Evolutionary conservation across 2,888 invertebrate species (phyloP).

Genomic region (Andrena fulva): DNA sequence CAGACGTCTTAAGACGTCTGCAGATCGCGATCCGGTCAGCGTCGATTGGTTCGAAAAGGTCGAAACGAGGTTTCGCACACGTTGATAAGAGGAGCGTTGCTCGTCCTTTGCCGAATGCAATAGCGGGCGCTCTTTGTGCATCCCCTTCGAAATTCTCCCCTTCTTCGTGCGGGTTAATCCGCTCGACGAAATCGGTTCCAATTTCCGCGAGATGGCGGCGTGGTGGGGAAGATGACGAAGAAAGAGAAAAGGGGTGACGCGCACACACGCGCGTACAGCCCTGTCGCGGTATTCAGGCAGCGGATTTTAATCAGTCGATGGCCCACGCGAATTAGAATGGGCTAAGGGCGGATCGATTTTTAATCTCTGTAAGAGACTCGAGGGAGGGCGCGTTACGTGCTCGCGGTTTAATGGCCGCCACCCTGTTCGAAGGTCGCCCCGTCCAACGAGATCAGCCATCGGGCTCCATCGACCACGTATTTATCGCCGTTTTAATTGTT

Average conservation of each 20-base stretch:
- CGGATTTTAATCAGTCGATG: constrained; percentile 73
- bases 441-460: not conserved
- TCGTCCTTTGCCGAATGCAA: not conserved
- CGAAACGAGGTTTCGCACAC: constrained; percentile 14
- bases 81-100: not conserved
- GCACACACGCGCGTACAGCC: constrained; percentile 13
- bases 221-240: not conserved
- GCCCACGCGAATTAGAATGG: constrained; percentile 62
- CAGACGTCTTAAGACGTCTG: no score
- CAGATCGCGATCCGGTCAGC: constrained; percentile 20
- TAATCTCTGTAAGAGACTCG: constrained; percentile 73
- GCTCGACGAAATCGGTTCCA: constrained; percentile 47
- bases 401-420: constrained; percentile 7
- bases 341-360: constrained; percentile 72
- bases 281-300: constrained; percentile 38
- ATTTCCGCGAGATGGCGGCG: constrained; percentile 37
- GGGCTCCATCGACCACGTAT: not conserved
- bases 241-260: not conserved
- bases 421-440: not conserved
- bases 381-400: constrained; percentile 44
- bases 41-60: constrained; percentile 4
- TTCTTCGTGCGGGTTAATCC: constrained; percentile 23
- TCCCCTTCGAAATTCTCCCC: not conserved
- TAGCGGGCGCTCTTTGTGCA: not conserved
- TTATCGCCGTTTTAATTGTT: constrained; percentile 1